Conservation (phyloP, 2,797 vertebrate species). For the Chiroxiphia lanceolata region DNA sequence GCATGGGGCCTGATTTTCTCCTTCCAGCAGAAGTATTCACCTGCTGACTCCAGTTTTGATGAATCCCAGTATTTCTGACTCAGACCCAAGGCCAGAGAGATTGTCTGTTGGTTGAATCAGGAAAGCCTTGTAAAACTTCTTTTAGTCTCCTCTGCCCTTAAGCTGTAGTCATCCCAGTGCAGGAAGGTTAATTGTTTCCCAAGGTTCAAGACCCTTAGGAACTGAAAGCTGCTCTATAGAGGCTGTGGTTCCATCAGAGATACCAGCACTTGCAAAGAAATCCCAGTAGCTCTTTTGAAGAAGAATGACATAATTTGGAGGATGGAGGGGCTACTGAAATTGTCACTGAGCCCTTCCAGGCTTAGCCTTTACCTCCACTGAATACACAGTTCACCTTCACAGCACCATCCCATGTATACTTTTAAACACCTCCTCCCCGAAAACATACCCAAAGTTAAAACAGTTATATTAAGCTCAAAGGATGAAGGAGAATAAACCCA, state of each 20-base stretch:
- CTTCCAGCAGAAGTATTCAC: not conserved
- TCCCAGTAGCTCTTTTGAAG: not conserved
- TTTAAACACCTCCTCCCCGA: not conserved
- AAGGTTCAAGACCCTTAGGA: not conserved
- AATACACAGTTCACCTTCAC: not conserved
- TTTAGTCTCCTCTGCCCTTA: not conserved
- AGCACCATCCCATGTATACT: not conserved
- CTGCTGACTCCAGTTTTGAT: not conserved
- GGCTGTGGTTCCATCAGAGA: not conserved
- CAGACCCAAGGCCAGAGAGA: not conserved
- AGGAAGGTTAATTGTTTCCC: not conserved
- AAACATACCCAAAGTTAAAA: not conserved
- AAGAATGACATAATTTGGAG: not conserved
- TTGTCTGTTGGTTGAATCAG: not conserved
- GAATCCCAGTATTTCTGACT: not conserved
- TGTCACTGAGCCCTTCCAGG: not conserved
- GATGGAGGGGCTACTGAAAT: not conserved
- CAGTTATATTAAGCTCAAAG: not conserved
- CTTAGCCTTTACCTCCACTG: not conserved
- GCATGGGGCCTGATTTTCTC: not conserved
- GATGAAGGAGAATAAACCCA: not conserved
- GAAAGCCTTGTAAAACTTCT: not conserved
- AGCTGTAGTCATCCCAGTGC: not conserved
- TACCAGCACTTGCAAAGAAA: not conserved
- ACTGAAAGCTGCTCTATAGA: accelerated